Conservation (phyloP, 2,797 vertebrate genomes). For the Fratercula arctica region DNA sequence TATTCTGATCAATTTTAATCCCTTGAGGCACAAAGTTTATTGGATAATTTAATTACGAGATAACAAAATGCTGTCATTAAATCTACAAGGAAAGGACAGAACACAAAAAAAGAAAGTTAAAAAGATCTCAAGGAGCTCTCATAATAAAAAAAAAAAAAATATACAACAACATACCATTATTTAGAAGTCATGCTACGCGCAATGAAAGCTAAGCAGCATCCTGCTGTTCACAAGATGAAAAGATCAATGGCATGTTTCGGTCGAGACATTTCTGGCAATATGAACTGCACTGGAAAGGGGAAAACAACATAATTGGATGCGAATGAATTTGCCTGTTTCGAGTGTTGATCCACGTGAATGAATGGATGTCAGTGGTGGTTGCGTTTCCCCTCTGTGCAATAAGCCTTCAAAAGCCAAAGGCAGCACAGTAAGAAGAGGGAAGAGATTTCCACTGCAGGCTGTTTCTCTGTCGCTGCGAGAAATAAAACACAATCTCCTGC, state of each 20-base stretch:
- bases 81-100: not conserved
- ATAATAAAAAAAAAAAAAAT: not conserved
- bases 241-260: not conserved
- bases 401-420: not conserved
- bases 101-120: not conserved
- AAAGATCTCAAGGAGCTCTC: not conserved
- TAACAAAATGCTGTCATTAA: not conserved
- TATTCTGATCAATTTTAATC: slow-evolving; percentile 48
- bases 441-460: not conserved
- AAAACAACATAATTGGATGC: not conserved
- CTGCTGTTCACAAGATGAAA: not conserved
- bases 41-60: slow-evolving; percentile 15
- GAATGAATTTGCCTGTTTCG: not conserved
- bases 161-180: not conserved
- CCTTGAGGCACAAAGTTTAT: not conserved
- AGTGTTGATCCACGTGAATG: not conserved
- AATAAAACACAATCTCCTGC: not conserved
- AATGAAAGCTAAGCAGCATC: slow-evolving; percentile 8
- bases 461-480: not conserved
- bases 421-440: not conserved
- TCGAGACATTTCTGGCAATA: not conserved
- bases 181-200: not conserved
- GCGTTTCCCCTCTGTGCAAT: not conserved
- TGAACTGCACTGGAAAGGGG: not conserved
- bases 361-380: not conserved